These are phyloP conservation scores for Drosophila percnosoma DNA, from an alignment of 2,888 invertebrate species.

Conservation along the genomic window DNA sequence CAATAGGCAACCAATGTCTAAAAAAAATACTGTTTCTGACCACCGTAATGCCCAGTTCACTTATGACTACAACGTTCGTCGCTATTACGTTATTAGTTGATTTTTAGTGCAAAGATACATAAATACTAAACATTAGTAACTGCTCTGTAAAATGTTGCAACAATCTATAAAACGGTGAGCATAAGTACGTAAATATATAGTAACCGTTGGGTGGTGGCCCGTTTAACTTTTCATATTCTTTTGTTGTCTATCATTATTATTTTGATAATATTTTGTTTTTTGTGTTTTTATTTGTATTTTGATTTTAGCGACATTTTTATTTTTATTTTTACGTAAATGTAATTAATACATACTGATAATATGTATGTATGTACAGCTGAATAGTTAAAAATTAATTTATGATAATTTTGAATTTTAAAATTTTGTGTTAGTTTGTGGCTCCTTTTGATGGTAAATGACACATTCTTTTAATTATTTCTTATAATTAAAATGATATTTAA, in stretches of 20 bases:
- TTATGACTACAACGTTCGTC: constrained; percentile 30
- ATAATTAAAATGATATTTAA: neutral
- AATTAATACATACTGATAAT: constrained; percentile 25
- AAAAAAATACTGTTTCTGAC: constrained; percentile 26
- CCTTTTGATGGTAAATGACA: neutral
- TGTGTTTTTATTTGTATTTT: constrained; percentile 12
- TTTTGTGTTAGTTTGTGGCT: constrained; percentile 8
- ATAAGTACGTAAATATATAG: constrained; percentile 38
- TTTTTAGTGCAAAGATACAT: constrained; percentile 53
- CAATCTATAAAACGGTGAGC: constrained; percentile 41
- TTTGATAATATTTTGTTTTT: neutral
- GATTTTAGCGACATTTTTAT: constrained; percentile 16
- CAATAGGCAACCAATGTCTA: constrained; percentile 33
- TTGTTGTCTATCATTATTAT: constrained; percentile 29
- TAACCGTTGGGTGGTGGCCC: constrained; percentile 70
- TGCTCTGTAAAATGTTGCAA: constrained; percentile 79
- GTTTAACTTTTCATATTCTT: constrained; percentile 42
- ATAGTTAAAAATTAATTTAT: constrained; percentile 21
- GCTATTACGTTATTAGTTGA: constrained; percentile 33
- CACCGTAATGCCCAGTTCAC: constrained; percentile 45
- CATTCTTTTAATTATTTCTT: neutral
- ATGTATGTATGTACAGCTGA: constrained; percentile 42
- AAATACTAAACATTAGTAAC: constrained; percentile 67
- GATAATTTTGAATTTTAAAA: constrained; percentile 12
- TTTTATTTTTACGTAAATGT: constrained; percentile 15